Evolutionary conservation across 1,140 invertebrate species (phyloP), one percentile per base, ranked within the genome.

Genomic region (Spodoptera litura): DNA sequence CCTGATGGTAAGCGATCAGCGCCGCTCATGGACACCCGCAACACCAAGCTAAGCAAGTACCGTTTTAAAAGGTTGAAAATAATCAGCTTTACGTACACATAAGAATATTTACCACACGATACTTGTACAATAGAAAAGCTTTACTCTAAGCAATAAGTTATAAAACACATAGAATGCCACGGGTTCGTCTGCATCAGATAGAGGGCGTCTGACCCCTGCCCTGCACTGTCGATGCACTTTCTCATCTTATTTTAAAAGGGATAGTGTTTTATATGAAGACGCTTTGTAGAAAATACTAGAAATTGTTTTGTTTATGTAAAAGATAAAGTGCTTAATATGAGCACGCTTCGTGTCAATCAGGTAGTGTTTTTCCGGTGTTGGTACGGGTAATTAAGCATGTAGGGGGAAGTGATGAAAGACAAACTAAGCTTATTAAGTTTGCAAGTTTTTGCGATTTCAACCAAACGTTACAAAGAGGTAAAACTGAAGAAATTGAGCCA

Each of bases 241-340:
- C 66, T 70, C 66, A 53, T 9, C 13, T 70, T 70, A 70, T 68
- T 68, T 25, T 68, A 31, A 53, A 62, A 62, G 59, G 59, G 59
- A 62, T 62, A 38, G 35, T 58, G 20, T 58, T 58, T 58, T 27
- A 8, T 56, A 25, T 4, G 2, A 15, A 20, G 56, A 27, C 11
- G 20, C 27, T 58, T 27, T 27, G 20, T 20, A 10, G n/a, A 3
- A 25, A 10, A 25, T 25, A 20, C 4, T 20, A 31, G 31, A 31
- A 5, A 31, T 31, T 0, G 31, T 31, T 31, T 31, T 3, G 31
- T 31, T 31, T 31, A 31, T 31, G 31, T 31, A 5, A 5, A 31
- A 31, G 31, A 31, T 31, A 0, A 31, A 31, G 31, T 31, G 31
- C 4, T 31, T 31, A 5, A 31, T 31, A 31, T 31, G 31, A 31